A percentile compares a stretch with the other conserved stretches of the same genome.
These are phyloP conservation scores for Ptychobarbus kaznakovi DNA, from an alignment of 2,797 vertebrate species.

Conservation along the genomic window DNA sequence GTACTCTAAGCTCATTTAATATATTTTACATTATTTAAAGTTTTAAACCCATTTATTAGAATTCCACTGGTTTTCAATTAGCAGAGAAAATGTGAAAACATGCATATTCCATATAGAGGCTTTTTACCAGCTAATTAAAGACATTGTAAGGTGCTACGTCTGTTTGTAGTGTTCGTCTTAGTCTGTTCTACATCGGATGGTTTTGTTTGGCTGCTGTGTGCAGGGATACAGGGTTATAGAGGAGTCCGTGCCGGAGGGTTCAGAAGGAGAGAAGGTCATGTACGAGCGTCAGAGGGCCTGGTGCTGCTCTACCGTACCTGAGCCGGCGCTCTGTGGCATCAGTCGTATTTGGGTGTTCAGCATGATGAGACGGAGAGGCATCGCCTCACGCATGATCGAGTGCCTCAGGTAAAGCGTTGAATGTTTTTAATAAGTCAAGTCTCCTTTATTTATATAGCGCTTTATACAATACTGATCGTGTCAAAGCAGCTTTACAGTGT, in stretches of 20 bases:
- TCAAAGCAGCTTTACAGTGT: background rate
- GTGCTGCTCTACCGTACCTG: slow-evolving; percentile 94
- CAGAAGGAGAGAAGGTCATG: slow-evolving; percentile 92
- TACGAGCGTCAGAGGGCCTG: slow-evolving; percentile 96
- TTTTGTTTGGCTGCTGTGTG: slow-evolving; percentile 1
- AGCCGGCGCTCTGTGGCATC: slow-evolving; percentile 96
- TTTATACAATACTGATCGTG: background rate
- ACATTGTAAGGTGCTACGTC: background rate
- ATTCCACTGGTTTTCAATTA: background rate
- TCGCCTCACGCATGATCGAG: slow-evolving; percentile 96
- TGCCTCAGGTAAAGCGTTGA: slow-evolving; percentile 87
- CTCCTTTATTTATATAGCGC: background rate
- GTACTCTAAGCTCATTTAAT: background rate
- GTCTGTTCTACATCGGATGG: background rate
- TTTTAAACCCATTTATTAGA: background rate
- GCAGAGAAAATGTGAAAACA: background rate
- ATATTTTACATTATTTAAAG: background rate
- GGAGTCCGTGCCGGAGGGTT: slow-evolving; percentile 85
- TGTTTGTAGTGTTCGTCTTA: background rate
- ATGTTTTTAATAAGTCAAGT: background rate
- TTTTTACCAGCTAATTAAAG: background rate
- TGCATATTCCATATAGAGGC: background rate
- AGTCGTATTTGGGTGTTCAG: slow-evolving; percentile 99
- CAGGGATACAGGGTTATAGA: slow-evolving; percentile 97
- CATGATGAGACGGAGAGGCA: slow-evolving; percentile 93